Conservation (phyloP, 1,140 invertebrate genomes). For the Diorhabda sublineata region DNA sequence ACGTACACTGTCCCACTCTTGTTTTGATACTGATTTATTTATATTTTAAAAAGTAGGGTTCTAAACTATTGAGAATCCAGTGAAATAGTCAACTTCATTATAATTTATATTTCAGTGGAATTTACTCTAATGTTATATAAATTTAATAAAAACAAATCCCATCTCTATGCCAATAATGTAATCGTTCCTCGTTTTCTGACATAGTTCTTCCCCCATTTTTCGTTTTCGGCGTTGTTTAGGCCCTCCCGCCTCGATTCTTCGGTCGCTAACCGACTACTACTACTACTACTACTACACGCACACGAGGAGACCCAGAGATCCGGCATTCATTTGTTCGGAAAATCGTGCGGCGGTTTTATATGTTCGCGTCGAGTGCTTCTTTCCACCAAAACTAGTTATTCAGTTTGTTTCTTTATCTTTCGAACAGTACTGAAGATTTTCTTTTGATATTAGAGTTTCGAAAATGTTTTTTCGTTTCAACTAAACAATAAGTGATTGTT, state of each 20-base stretch:
- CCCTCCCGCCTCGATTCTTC: conserved; percentile 1
- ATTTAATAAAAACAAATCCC: neutral
- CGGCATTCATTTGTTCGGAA: conserved; percentile 1
- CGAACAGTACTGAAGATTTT: neutral
- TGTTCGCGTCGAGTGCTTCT: neutral
- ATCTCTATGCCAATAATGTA: neutral
- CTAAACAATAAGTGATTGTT: neutral
- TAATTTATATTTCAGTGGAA: no score
- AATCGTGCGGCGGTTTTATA: neutral
- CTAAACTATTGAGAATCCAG: no score
- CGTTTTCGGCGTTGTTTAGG: neutral
- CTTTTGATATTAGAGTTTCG: neutral
- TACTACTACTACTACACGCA: neutral
- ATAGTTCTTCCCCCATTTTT: conserved; percentile 1
- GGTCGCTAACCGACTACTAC: neutral
- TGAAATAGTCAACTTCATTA: no score
- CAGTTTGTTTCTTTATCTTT: neutral
- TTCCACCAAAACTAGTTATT: neutral
- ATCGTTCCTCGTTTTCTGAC: neutral
- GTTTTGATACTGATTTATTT: no score
- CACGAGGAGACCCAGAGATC: neutral
- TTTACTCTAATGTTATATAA: no score
- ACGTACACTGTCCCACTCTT: no score
- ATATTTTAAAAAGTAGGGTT: no score
- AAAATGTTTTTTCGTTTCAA: neutral